These are phyloP conservation scores for Planiliza haematocheilus DNA, from an alignment of 2,113 vertebrate species.

Conservation along the genomic window DNA sequence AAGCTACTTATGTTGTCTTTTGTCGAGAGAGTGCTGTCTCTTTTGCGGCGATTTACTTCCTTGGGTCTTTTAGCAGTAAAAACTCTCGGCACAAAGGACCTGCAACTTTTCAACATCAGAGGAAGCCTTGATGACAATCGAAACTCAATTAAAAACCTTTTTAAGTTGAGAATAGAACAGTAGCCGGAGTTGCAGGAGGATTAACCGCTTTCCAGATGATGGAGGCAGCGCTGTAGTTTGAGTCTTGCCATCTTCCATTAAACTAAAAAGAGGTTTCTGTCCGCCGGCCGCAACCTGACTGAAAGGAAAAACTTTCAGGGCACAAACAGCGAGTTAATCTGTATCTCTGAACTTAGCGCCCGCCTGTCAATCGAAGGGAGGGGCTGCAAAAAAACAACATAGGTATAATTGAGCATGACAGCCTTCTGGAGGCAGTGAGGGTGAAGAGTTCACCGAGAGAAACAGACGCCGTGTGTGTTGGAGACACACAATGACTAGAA, in stretches of 20 bases:
- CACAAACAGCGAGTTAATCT: conserved; percentile 62
- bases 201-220: conserved; percentile 1
- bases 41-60: no score
- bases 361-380: conserved; percentile 70
- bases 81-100: no score
- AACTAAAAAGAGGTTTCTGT: conserved; percentile 14
- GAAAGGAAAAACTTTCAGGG: conserved; percentile 43
- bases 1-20: no score
- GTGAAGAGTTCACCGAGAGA: conserved; percentile 76
- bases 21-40: no score
- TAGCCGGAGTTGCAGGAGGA: conserved; percentile 2
- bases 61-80: no score
- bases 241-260: conserved; percentile 8
- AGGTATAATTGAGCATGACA: conserved; percentile 71
- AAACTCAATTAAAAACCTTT: neutral
- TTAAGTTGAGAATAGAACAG: neutral
- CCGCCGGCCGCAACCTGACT: conserved; percentile 61
- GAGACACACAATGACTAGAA: conserved; percentile 18
- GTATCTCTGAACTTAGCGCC: conserved; percentile 71
- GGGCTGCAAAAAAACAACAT: conserved; percentile 58
- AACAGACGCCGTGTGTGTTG: conserved; percentile 14
- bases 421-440: conserved; percentile 62
- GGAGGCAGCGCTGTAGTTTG: conserved; percentile 7
- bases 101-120: neutral
- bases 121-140: neutral